Conservation (phyloP, 2,888 invertebrate species). For the Hyppa rectilinea region DNA sequence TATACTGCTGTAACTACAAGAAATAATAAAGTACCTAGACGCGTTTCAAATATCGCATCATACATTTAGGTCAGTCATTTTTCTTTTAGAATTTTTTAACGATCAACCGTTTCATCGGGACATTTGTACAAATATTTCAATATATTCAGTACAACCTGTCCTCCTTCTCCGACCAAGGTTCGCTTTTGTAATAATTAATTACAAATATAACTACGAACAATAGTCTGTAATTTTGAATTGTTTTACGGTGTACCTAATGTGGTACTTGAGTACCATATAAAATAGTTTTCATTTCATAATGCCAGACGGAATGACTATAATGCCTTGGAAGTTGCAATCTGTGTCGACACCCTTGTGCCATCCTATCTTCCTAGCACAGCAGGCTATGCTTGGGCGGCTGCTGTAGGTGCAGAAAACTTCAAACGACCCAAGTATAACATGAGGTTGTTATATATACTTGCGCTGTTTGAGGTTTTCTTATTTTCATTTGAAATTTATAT, state of each 20-base stretch:
- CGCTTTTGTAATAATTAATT: conserved; percentile 65
- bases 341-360: too few species aligned
- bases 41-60: neutral
- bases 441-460: too few species aligned
- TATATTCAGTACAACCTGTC: conserved; percentile 57
- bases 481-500: too few species aligned
- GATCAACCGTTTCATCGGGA: conserved; percentile 1
- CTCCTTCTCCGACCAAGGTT: conserved; percentile 68
- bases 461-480: too few species aligned
- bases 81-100: conserved; percentile 1
- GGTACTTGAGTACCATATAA: neutral
- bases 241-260: conserved; percentile 3
- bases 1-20: neutral
- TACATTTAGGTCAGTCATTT: conserved; percentile 6
- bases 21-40: neutral
- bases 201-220: conserved; percentile 52
- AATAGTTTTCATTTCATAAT: too few species aligned
- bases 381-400: too few species aligned
- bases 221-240: conserved; percentile 51
- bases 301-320: too few species aligned
- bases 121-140: conserved; percentile 76
- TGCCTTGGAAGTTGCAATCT: too few species aligned
- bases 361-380: too few species aligned
- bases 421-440: too few species aligned
- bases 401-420: too few species aligned